Percentiles rank a stretch among this genome's conserved stretches.
Conservation (phyloP, 2,113 vertebrate species). For the Platysteira castanea region DNA sequence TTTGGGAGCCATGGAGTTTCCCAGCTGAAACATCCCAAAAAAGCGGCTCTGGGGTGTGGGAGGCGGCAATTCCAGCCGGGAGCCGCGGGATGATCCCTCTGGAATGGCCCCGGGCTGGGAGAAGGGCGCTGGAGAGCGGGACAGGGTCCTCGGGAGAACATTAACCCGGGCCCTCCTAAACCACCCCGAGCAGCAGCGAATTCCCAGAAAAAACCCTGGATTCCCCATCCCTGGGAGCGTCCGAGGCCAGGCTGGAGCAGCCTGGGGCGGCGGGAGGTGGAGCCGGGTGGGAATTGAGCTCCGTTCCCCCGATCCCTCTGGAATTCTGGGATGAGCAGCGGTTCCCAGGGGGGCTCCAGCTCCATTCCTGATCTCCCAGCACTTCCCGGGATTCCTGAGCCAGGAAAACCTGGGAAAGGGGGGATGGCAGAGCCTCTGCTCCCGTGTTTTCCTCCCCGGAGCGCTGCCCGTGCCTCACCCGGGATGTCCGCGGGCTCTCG, state of each 20-base stretch:
- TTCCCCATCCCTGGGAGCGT: neutral
- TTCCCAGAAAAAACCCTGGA: neutral
- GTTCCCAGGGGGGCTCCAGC: neutral
- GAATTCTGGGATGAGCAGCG: neutral
- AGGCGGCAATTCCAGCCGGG: neutral
- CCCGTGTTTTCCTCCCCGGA: neutral
- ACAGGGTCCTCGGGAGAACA: neutral
- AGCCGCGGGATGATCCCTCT: neutral
- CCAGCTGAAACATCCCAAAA: neutral
- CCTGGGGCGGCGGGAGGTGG: rapidly evolving
- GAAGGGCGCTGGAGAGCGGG: neutral
- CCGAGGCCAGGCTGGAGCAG: neutral
- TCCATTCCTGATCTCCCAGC: neutral
- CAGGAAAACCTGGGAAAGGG: neutral
- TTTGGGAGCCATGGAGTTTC: neutral
- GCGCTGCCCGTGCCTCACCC: neutral
- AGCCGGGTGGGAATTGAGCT: rapidly evolving
- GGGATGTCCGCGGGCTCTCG: neutral
- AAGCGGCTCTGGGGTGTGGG: neutral
- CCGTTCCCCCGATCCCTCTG: neutral
- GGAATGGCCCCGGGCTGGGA: neutral
- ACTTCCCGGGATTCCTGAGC: neutral
- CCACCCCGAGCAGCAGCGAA: neutral
- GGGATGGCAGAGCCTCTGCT: rapidly evolving
- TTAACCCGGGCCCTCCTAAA: neutral